Conservation (phyloP, 1,140 invertebrate species). For the Trypoxylus dichotomus region DNA sequence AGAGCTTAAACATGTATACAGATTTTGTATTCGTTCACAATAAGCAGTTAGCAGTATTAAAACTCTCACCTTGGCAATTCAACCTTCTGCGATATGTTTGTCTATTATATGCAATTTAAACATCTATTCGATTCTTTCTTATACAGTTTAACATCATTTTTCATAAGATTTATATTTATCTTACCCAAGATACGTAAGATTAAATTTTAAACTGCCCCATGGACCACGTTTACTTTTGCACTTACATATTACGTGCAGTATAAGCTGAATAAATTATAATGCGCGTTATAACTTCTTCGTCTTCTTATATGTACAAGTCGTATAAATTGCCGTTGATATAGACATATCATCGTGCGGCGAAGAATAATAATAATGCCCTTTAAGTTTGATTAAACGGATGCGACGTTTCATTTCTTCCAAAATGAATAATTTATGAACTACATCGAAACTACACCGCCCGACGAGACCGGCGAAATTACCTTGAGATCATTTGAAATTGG, state of each 20-base stretch:
- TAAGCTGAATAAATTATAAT: conserved; percentile 5
- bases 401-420: conserved; percentile 23
- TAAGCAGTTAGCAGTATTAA: too few species aligned
- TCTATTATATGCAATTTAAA: too few species aligned
- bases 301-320: not conserved
- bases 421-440: conserved; percentile 26
- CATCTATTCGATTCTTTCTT: too few species aligned
- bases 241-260: conserved; percentile 8
- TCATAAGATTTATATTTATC: not conserved
- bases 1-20: too few species aligned
- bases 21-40: too few species aligned
- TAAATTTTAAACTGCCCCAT: conserved; percentile 8
- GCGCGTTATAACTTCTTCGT: not conserved
- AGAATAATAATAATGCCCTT: conserved; percentile 18
- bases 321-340: conserved; percentile 21
- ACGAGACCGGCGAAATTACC: conserved; percentile 20
- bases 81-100: too few species aligned
- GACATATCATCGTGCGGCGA: conserved; percentile 18
- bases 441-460: not conserved
- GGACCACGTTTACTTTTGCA: not conserved
- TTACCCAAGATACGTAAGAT: not conserved
- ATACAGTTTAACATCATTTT: too few species aligned
- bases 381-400: conserved; percentile 25
- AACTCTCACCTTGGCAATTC: too few species aligned
- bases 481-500: conserved; percentile 24